Evolutionary conservation across 2,888 invertebrate genomes (phyloP).

Genomic region (Phaedon cochleariae): DNA sequence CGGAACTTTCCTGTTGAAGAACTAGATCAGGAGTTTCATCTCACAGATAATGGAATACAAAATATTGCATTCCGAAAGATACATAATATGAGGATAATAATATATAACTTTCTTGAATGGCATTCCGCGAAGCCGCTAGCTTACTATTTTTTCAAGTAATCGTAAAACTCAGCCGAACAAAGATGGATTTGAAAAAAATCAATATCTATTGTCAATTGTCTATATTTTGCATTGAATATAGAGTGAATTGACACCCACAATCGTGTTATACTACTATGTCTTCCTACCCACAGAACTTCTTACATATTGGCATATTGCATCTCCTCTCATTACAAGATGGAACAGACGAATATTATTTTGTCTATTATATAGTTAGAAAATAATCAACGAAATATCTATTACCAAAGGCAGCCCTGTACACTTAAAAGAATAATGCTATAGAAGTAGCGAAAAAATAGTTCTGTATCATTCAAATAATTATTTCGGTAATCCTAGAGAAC

Average conservation of each 20-base stretch:
- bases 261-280: constrained; percentile 14
- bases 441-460: no score
- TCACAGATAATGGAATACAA: no score
- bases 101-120: not conserved
- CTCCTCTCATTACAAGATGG: not conserved
- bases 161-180: constrained; percentile 18
- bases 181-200: not conserved
- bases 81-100: no score
- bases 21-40: no score
- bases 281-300: constrained; percentile 19
- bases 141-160: constrained; percentile 12
- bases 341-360: not conserved
- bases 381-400: no score
- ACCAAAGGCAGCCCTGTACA: no score
- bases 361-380: not conserved
- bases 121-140: constrained; percentile 5
- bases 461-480: no score
- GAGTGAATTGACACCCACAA: not conserved
- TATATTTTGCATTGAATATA: not conserved
- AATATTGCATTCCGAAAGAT: no score
- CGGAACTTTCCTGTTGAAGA: no score
- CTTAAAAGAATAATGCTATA: no score
- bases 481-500: no score
- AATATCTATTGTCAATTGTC: not conserved
- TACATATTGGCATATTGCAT: constrained; percentile 12